These are phyloP conservation scores for Catharus ustulatus DNA, from an alignment of 2,797 vertebrate species.

Conservation along the genomic window DNA sequence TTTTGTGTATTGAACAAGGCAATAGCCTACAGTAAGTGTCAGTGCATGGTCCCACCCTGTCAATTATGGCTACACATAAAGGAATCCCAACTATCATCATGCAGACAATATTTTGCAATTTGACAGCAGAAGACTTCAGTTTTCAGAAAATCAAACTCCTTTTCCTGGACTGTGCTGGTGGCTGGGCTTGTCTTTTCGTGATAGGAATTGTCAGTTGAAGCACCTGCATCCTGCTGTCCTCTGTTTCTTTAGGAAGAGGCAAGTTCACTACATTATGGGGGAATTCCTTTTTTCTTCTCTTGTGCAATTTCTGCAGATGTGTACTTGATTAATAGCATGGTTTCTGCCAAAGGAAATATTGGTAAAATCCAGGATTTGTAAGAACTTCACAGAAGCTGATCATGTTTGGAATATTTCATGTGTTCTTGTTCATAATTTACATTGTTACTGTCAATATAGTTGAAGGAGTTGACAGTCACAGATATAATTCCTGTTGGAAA, in stretches of 20 bases:
- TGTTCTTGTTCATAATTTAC: background rate
- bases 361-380: background rate
- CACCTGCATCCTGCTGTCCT: background rate
- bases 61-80: fast-evolving
- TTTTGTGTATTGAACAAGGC: background rate
- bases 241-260: background rate
- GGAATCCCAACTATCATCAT: background rate
- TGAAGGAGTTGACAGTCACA: background rate
- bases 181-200: background rate
- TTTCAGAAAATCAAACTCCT: background rate
- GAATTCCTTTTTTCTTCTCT: background rate
- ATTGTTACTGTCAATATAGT: background rate
- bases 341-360: background rate
- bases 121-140: background rate
- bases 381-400: background rate
- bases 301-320: background rate
- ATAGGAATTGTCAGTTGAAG: background rate
- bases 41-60: background rate
- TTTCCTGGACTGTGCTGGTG: background rate
- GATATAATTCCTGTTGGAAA: background rate
- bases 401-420: background rate
- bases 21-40: background rate
- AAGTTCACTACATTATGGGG: background rate
- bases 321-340: background rate
- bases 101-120: background rate